phyloP scores from a whole-genome alignment of 2,888 invertebrate species.

The Celastrina argiolus region DNA sequence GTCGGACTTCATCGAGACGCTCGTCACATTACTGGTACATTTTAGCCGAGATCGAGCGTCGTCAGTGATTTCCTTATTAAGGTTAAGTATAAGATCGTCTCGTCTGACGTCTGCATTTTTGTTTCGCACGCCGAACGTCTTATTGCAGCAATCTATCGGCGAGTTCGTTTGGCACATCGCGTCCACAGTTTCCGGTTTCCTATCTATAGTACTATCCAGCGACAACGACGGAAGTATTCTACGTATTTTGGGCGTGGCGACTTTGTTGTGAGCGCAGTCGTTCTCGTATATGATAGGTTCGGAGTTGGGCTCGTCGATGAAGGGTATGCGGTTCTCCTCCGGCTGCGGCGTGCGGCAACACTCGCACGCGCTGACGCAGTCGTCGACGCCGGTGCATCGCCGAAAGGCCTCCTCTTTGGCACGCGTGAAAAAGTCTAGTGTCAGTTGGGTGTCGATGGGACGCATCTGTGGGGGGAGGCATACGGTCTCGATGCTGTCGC shows the following conservation, averaged over 20 bases:
- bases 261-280: constrained; percentile 48
- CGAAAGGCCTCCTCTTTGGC: constrained; percentile 46
- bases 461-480: constrained; percentile 64
- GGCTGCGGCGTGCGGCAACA: constrained; percentile 70
- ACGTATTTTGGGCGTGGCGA: constrained; percentile 62
- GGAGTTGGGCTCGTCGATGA: constrained; percentile 65
- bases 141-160: constrained; percentile 42
- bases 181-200: constrained; percentile 55
- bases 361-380: constrained; percentile 68
- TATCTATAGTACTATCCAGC: constrained; percentile 55
- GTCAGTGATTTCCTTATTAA: constrained; percentile 50
- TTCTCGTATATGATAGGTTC: constrained; percentile 70
- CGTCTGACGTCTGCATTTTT: constrained; percentile 37
- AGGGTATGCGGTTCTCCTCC: constrained; percentile 63
- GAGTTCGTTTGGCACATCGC: constrained; percentile 64
- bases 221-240: constrained; percentile 67
- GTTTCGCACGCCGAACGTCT: constrained; percentile 31
- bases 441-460: constrained; percentile 61
- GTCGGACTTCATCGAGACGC: constrained; percentile 58
- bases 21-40: constrained; percentile 56
- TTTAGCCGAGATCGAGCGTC: constrained; percentile 56
- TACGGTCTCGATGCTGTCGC: constrained; percentile 53
- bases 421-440: constrained; percentile 56
- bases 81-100: constrained; percentile 51
- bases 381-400: constrained; percentile 59